Percentiles rank a stretch among this genome's conserved stretches.
Conservation (phyloP, 2,113 vertebrate genomes). For the Myodes glareolus region DNA sequence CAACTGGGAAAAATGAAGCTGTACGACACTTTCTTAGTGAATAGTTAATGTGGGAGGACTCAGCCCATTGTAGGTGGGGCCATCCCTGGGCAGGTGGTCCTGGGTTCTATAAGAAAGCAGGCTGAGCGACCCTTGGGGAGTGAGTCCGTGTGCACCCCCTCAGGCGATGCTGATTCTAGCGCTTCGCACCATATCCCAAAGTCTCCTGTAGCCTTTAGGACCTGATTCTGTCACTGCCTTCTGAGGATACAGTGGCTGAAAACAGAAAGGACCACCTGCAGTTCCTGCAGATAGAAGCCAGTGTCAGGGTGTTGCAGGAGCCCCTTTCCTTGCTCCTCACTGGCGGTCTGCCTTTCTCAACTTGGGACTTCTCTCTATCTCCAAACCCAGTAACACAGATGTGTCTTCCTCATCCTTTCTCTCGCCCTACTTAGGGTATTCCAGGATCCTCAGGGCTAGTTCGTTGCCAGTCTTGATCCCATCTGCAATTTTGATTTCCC, state of each 20-base stretch:
- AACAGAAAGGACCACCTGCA: not conserved
- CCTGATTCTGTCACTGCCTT: not conserved
- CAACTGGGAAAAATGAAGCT: not conserved
- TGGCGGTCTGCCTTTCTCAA: not conserved
- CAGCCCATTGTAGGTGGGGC: not conserved
- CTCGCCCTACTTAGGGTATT: not conserved
- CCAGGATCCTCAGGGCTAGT: not conserved
- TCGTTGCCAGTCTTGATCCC: not conserved
- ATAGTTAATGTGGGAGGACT: not conserved
- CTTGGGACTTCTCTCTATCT: not conserved
- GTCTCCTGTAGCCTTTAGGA: not conserved
- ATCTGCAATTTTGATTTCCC: not conserved
- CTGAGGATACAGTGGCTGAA: not conserved
- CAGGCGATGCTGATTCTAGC: not conserved
- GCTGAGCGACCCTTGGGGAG: not conserved
- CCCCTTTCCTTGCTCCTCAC: not conserved
- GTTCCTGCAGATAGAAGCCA: not conserved
- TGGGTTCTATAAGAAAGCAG: not conserved
- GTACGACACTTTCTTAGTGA: not conserved
- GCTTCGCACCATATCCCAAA: not conserved
- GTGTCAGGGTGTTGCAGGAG: not conserved
- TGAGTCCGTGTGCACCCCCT: not conserved
- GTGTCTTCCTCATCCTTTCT: not conserved
- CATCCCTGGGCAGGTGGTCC: not conserved
- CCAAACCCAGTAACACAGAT: not conserved